These are phyloP conservation scores for Oceanites oceanicus DNA, from an alignment of 2,113 vertebrate species.

Conservation along the genomic window DNA sequence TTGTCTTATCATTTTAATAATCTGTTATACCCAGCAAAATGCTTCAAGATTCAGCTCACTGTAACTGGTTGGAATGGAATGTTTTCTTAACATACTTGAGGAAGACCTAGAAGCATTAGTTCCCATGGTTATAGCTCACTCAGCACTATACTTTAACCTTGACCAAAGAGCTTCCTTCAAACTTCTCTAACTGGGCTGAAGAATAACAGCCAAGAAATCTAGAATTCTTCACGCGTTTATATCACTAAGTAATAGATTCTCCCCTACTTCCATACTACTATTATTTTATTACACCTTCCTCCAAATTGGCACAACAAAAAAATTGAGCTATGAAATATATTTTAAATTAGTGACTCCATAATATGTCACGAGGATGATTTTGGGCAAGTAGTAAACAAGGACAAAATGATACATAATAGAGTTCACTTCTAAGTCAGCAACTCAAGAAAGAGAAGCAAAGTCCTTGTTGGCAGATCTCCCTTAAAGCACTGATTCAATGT, in stretches of 20 bases:
- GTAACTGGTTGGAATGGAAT: background rate
- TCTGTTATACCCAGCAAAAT: background rate
- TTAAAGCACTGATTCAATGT: background rate
- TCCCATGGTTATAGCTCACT: background rate
- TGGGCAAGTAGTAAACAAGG: background rate
- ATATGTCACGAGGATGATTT: background rate
- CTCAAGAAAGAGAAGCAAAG: background rate
- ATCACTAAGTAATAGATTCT: background rate
- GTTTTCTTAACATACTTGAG: constrained; percentile 29
- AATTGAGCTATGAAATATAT: background rate
- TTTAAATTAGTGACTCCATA: background rate
- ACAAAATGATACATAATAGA: background rate
- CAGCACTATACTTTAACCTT: background rate
- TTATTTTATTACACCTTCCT: background rate
- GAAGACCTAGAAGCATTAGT: background rate
- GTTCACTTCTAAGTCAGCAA: background rate
- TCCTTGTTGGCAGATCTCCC: background rate
- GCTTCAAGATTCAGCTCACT: background rate
- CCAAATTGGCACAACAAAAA: background rate
- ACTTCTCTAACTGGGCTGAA: background rate
- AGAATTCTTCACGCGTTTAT: background rate
- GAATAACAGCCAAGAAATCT: background rate
- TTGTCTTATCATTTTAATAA: background rate
- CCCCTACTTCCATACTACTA: background rate
- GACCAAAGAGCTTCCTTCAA: background rate